Evolutionary conservation across 2,797 vertebrate genomes (phyloP), one percentile per base, ranked within the genome.

Genomic region (Microctenopoma steveboyesi): DNA sequence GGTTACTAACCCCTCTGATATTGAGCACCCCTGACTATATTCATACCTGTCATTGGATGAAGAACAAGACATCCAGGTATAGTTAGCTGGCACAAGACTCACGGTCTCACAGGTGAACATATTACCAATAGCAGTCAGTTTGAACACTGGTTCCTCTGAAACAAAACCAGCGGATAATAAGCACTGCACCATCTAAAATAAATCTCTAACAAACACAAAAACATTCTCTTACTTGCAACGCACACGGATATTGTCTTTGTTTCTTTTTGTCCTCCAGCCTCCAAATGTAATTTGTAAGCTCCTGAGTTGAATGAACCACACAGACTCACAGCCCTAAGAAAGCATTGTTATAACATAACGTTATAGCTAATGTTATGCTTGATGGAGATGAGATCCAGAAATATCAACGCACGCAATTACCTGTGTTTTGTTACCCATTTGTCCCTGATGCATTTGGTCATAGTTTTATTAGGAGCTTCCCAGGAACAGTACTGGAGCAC

Each of bases 201-300:
- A 35, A n/a, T 2, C 15, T 1, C 3, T 39, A 8, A 8, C 53
- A 10, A 1, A 0, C 10, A 2, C 37, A 39, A 39, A 39, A 12
- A 15, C 14, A 42, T 42, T 42, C 22, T 72, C 96, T 94, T 92
- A 99, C 97, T 94, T 86, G 87, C 92, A 85, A 98, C 86, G 47
- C 95, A 95, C 58, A 98, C 82, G 0, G 86, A 94, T 66, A 96
- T 90, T 22, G 46, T 94, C 86, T 91, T 95, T 47, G 89, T 95
- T 72, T 75, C 2, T 70, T 87, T 75, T 89, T 87, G 65, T 94
- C 92, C 86, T 92, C 94, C 94, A 61, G 96, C 96, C 88, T 94
- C 92, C 37, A 96, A 81, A 42, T 94, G 92, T 72, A 99, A 94
- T 46, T 92, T 78, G 45, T 98, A 98, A 43, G 92, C 83, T 47